Base-by-base conservation (phyloP, 2,797 vertebrate genomes). In the Alauda arvensis region DNA sequence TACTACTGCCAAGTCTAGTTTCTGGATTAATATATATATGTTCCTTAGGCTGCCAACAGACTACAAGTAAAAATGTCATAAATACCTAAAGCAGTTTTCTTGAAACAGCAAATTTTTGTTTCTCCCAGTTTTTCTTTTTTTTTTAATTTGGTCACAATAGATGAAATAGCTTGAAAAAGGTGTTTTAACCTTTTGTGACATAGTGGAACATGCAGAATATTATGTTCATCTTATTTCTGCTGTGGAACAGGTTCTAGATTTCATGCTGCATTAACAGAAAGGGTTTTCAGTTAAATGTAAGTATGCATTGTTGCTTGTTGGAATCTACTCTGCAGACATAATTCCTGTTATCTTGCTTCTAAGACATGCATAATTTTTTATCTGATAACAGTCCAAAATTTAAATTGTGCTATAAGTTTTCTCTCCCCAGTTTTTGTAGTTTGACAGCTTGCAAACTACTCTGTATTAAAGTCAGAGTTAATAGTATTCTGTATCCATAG, bases 171-270 rank as follows among this genome's bases (percentile, higher is more conserved):
- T 95, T 95, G 71, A 85, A 93, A 76, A 97, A 96, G 93, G 95
- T 95, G 93, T 94, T 97, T 96, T 94, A 96, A 95, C 96, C 95
- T 96, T 97, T 96, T 95, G 80, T 96, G 94, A 81, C 95, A 89
- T 95, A 95, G 95, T 94, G 96, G 86, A 94, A 93, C 76, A 93
- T 96, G 90, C 93, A 95, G 95, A 94, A 82, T 95, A 93, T 94
- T 92, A 91, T n/a, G 29, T 96, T 97, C 94, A 93, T 96, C 81
- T 95, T 95, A 85, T 75, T 95, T 77, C 93, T 95, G 92, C 94
- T 96, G 91, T 96, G 92, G 94, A 96, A 96, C 94, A 94, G 96
- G 94, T 96, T 97, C 96, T 96, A 96, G 94, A 95, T 97, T 95
- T 96, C 94, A 96, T 92, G 89, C 83, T 95, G 90, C 96, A 95